Base-by-base conservation (phyloP, 92 coral and sea anemone species). In the Epizoanthus stellaris region DNA sequence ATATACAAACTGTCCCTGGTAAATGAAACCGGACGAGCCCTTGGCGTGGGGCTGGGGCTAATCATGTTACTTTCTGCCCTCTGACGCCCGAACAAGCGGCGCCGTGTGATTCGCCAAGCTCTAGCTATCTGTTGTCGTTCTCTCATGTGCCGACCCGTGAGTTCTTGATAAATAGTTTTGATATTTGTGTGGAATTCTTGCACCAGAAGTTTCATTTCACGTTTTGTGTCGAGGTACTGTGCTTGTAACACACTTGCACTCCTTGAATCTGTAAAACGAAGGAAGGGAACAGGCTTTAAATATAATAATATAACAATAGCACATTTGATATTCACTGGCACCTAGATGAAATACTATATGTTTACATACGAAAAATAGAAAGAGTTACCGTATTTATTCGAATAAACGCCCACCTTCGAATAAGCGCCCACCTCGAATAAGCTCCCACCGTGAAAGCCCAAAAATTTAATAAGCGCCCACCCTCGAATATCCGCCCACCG, bases 171-270 rank as follows among this genome's bases (percentile, higher is more conserved):
- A 0, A 53, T 85, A 40, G 1, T 15, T 74, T 0, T 59, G 40
- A 60, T 75, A 19, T 36, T 75, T 75, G 63, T 23, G 76, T 49
- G 61, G 23, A 42, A 61, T 20, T 75, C 76, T 53, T 53, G 34
- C 13, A 76, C 77, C 6, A 62, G 63, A 4, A 62, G 23, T 65
- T 40, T 63, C 43, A 75, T 52, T 47, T 49, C 84, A 14, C 49
- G 73, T 68, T 38, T 68, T 14, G 73, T 68, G 34, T 68, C 73
- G 1, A 40, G 11, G 14, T 68, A 68, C 17, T 19, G 53, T 17
- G 73, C 21, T 4, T 1, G 5, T 9, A 14, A 0, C 11, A 34
- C 20, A 40, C 47, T 8, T 68, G 19, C 20, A 34, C 19, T 68
- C 49, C 23, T 68, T 36, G 19, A 12, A 14, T 10, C 73, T 68